Conservation (phyloP, 2,113 vertebrate species). For the Phasianus colchicus region DNA sequence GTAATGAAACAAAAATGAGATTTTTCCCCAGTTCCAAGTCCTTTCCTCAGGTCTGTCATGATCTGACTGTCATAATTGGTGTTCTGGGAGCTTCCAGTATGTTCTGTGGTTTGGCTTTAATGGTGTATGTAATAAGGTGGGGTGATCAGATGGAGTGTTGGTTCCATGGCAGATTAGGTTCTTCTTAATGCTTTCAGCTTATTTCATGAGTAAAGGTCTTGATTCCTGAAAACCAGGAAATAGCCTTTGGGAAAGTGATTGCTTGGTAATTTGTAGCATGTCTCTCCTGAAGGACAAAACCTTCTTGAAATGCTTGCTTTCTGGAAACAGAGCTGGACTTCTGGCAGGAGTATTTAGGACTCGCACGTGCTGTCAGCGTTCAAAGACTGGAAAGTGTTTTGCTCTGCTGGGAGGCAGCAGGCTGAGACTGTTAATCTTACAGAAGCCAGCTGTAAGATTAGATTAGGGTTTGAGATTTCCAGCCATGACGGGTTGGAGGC, state of each 20-base stretch:
- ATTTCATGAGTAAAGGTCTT: neutral
- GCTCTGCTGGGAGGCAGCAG: neutral
- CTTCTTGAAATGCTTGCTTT: neutral
- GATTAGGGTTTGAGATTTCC: neutral
- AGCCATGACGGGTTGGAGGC: neutral
- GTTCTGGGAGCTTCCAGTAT: neutral
- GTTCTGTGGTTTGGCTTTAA: neutral
- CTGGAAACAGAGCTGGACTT: neutral
- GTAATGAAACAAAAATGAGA: neutral
- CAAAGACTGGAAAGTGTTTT: neutral
- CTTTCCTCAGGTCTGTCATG: accelerated
- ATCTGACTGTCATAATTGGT: neutral
- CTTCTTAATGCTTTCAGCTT: neutral
- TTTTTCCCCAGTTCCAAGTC: neutral
- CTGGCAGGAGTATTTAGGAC: accelerated
- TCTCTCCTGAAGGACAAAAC: neutral
- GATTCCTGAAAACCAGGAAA: neutral
- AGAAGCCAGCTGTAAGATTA: neutral
- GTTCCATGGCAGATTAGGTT: neutral
- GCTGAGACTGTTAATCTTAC: accelerated
- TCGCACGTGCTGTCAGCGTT: neutral
- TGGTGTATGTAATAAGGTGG: neutral
- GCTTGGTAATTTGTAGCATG: neutral
- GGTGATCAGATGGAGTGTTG: accelerated
- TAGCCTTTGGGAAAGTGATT: neutral